A percentile compares a stretch with the other conserved stretches of the same genome.
Evolutionary conservation across 1,140 invertebrate species (phyloP).

Genomic region (Scaptomyza graminum): DNA sequence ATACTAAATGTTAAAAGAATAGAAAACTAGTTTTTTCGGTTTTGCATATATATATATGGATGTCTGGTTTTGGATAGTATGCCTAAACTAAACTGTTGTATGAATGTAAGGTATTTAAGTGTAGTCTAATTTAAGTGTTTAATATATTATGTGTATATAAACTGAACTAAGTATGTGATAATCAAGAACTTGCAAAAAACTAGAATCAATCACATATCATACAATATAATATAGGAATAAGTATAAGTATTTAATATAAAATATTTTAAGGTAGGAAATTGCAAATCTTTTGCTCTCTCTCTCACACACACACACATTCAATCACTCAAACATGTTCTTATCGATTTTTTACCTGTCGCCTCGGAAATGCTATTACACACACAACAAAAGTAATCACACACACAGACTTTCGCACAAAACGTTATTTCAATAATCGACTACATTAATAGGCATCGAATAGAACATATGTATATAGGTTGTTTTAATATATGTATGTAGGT

Average conservation of each 20-base stretch:
- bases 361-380: constrained; percentile 38
- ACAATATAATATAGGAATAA: constrained; percentile 43
- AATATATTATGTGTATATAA: constrained; percentile 12
- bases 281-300: constrained; percentile 9
- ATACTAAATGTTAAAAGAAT: too few species aligned
- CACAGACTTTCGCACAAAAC: constrained; percentile 9
- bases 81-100: constrained; percentile 43
- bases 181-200: constrained; percentile 64
- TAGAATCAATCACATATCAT: constrained; percentile 59
- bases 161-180: constrained; percentile 27
- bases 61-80: constrained; percentile 27
- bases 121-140: constrained; percentile 30
- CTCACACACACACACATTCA: constrained; percentile 7
- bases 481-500: constrained; percentile 19
- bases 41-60: constrained; percentile 28
- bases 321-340: background rate
- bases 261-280: constrained; percentile 16
- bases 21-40: constrained; percentile 3
- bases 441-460: constrained; percentile 34
- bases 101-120: constrained; percentile 53
- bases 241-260: constrained; percentile 9
- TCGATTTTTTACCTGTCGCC: constrained; percentile 34
- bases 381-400: constrained; percentile 25
- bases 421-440: constrained; percentile 62
- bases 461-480: constrained; percentile 22